Evolutionary conservation across 2,113 vertebrate species (phyloP).

Genomic region (Orthonyx spaldingii): DNA sequence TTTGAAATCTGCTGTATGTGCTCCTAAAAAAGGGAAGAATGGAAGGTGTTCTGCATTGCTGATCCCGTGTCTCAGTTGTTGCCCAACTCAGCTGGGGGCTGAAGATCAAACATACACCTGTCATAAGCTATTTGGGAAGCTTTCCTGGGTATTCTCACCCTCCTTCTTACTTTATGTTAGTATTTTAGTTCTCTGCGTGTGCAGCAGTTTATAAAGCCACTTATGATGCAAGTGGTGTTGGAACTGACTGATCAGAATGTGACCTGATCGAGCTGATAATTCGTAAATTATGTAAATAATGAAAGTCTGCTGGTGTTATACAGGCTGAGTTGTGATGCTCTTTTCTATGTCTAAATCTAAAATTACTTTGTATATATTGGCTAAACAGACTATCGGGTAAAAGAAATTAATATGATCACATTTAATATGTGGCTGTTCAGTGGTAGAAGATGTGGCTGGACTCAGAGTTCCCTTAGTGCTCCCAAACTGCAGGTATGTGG

Average conservation of each 20-base stretch:
- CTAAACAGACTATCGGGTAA: neutral
- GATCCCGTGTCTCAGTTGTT: rapidly evolving
- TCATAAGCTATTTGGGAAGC: neutral
- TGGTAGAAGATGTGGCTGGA: neutral
- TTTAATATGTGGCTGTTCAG: neutral
- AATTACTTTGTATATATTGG: neutral
- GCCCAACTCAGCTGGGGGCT: neutral
- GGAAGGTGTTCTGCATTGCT: rapidly evolving
- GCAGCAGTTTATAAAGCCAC: neutral
- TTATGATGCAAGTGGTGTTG: neutral
- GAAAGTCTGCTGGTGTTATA: neutral
- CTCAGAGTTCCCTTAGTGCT: neutral
- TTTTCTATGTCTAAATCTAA: neutral
- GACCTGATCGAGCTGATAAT: rapidly evolving
- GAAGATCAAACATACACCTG: neutral
- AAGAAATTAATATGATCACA: neutral
- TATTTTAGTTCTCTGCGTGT: neutral
- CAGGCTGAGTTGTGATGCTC: neutral
- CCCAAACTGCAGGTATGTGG: neutral
- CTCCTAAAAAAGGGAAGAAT: neutral
- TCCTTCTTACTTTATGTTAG: neutral
- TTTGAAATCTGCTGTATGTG: neutral
- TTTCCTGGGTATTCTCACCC: neutral
- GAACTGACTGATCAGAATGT: neutral
- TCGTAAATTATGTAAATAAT: neutral